Evolutionary conservation across 2,113 vertebrate genomes (phyloP).

Genomic region (Marmota flaviventris): DNA sequence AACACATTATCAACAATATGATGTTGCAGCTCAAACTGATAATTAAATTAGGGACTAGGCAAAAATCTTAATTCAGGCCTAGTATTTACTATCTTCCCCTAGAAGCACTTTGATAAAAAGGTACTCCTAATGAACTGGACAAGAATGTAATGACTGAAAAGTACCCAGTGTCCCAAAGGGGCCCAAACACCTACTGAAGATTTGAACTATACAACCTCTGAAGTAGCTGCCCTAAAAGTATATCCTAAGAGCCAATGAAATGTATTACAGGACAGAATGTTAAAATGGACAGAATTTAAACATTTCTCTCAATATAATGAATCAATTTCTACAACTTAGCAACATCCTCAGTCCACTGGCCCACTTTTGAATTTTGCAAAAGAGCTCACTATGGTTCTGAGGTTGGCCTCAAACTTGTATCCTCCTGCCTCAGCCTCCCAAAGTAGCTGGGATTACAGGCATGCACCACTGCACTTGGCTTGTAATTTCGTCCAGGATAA

Average conservation of each 20-base stretch:
- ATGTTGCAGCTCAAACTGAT: not conserved
- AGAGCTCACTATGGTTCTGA: not conserved
- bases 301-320: constrained; percentile 25
- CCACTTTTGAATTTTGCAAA: not conserved
- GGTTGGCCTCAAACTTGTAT: not conserved
- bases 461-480: not conserved
- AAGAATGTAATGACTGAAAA: not conserved
- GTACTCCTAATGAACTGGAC: not conserved
- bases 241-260: not conserved
- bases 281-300: not conserved
- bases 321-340: not conserved
- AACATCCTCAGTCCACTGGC: not conserved
- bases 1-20: not conserved
- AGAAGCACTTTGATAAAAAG: not conserved
- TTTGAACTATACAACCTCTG: not conserved
- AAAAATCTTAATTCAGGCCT: constrained; percentile 18
- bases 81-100: not conserved
- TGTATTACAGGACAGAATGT: not conserved
- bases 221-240: not conserved
- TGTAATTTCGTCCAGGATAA: constrained; percentile 49
- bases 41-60: not conserved
- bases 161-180: not conserved
- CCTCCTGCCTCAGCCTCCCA: not conserved
- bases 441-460: not conserved
- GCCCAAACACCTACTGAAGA: not conserved